These are phyloP conservation scores for Sycophila sp. DNA, from an alignment of 1,140 invertebrate genomes.

Conservation along the genomic window DNA sequence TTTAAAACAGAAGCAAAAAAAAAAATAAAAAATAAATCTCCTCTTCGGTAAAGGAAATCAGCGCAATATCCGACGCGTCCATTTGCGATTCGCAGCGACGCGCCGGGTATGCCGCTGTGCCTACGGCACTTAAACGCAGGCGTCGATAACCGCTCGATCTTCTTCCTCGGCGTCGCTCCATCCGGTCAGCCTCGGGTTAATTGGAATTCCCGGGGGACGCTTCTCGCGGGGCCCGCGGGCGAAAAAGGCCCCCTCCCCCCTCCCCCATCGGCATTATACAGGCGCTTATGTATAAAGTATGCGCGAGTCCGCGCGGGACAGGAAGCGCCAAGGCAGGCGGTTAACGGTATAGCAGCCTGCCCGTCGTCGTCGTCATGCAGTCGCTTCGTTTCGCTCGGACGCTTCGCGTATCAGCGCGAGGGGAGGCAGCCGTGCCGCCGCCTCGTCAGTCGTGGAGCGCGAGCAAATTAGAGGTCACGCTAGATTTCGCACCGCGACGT, in stretches of 20 bases:
- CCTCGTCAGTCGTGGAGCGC: neutral
- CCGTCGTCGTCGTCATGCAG: slow-evolving; percentile 7
- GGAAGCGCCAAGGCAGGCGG: neutral
- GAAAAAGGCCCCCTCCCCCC: neutral
- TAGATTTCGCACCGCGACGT: neutral
- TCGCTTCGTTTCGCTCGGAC: slow-evolving; percentile 33
- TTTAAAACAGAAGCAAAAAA: no score
- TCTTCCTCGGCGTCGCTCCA: neutral
- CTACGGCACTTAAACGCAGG: no score
- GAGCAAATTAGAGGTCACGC: neutral
- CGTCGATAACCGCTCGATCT: neutral
- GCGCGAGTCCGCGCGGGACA: neutral
- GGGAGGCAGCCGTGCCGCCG: no score
- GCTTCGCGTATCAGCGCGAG: slow-evolving; percentile 31
- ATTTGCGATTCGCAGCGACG: no score
- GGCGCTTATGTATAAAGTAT: neutral
- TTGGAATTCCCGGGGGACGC: slow-evolving; percentile 11
- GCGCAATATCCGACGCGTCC: no score
- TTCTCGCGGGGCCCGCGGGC: neutral
- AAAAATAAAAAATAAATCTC: no score
- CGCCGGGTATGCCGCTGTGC: no score
- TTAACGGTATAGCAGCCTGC: neutral
- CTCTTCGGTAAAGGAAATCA: no score
- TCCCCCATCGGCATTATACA: neutral
- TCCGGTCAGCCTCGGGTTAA: neutral